phyloP scores from a whole-genome alignment of 2,797 vertebrate species.

The Lerista edwardsae region DNA sequence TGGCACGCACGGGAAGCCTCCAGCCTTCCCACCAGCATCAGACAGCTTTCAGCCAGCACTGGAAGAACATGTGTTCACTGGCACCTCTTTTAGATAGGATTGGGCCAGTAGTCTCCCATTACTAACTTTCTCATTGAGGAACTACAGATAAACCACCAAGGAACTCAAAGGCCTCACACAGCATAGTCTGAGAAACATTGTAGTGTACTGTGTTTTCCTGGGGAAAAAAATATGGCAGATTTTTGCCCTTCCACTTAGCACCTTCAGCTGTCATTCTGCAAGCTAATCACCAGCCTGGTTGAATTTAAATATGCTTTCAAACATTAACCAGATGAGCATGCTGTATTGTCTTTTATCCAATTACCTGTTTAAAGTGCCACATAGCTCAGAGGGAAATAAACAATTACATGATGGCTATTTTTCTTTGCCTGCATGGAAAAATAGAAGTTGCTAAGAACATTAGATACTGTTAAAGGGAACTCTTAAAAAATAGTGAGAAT shows the following conservation, averaged over 20 bases:
- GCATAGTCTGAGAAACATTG: background rate
- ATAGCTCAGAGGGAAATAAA: slow-evolving; percentile 35
- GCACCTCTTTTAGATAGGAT: too few relatives aligned
- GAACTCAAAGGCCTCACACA: background rate
- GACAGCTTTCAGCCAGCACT: too few relatives aligned
- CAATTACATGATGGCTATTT: slow-evolving; percentile 10
- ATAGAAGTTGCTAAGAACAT: slow-evolving; percentile 31
- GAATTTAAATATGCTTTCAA: slow-evolving; percentile 30
- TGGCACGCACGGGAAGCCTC: too few relatives aligned
- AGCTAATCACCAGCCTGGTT: slow-evolving; percentile 34
- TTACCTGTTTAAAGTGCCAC: slow-evolving; percentile 47
- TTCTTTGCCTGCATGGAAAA: background rate
- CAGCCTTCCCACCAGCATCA: too few relatives aligned
- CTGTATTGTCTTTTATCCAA: slow-evolving; percentile 55
- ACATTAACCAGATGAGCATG: slow-evolving; percentile 46
- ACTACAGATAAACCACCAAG: background rate
- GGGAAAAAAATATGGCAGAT: background rate
- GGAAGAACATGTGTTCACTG: too few relatives aligned
- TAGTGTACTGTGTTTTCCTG: too few relatives aligned
- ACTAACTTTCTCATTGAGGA: background rate
- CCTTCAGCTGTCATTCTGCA: slow-evolving; percentile 32
- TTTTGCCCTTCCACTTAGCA: background rate
- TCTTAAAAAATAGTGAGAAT: slow-evolving; percentile 27
- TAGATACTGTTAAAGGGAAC: background rate
- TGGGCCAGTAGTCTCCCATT: background rate